Base-by-base conservation (phyloP, 2,113 vertebrate species). In the Onychostruthus taczanowskii region DNA sequence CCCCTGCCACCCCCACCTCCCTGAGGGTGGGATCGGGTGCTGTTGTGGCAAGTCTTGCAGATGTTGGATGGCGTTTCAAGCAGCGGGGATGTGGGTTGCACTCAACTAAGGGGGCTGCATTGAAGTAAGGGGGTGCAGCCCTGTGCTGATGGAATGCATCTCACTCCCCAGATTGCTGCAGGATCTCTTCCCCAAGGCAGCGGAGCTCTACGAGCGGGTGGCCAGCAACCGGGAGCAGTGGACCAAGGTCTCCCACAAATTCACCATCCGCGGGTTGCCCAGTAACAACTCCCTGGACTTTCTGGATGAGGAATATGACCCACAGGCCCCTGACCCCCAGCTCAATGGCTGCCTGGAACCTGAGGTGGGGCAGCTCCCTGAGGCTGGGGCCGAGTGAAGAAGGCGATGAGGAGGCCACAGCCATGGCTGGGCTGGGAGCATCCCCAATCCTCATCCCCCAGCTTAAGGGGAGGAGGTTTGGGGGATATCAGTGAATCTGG, bases 221-320 rank as follows among this genome's bases (percentile, higher is more conserved):
- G 98, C 99, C 37, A 98, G 99, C 44, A 99, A 99, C 96, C 98
- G 99, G 18, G 99, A 99, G 96, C 99, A 99, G 96, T 99, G 99
- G 99, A 98, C 98, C 82, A 99, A 99, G 94, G 99, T 99, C 50
- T 99, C 99, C 24, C 99, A 99, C 97, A 99, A 99, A 77, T 99
- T 99, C 98, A 99, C 99, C 96, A 99, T 99, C 96, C 98, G 99
- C 3, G 99, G 99, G 11, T 97, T 99, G 95, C 99, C 99, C 9
- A 99, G 99, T 95, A 99, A 99, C 99, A 99, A 99, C 97, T 99
- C 99, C 10, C 96, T 99, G 95, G 99, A 99, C 98, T 99, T 99
- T 80, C 96, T 99, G 97, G 99, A 99, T 39, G 99, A 99, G 93
- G 99, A 99, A 58, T 99, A 99, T 0, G 99, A 99, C 97, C 98